Evolutionary conservation across 2,888 invertebrate species (phyloP).

Genomic region (Watsonalla binaria): DNA sequence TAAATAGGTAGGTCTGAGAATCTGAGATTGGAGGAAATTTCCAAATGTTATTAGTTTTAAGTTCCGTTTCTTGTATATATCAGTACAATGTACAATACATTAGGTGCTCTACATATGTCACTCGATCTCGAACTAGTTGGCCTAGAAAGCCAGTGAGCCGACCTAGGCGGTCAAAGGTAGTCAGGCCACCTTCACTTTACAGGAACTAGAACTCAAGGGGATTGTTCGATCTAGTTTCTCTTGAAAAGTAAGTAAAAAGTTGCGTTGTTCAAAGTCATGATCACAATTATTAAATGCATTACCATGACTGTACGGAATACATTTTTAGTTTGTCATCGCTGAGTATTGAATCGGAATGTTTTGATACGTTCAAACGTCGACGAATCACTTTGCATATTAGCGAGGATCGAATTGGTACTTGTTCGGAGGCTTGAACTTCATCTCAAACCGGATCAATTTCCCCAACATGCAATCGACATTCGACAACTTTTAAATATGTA

Average conservation of each 20-base stretch:
- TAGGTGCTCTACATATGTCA: constrained; percentile 6
- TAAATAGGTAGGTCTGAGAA: too few relatives aligned
- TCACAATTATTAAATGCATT: not conserved
- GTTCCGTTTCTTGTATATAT: not conserved
- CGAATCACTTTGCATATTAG: too few relatives aligned
- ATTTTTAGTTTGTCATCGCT: too few relatives aligned
- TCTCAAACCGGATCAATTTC: too few relatives aligned
- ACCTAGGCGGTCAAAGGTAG: constrained; percentile 66
- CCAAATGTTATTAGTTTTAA: not conserved
- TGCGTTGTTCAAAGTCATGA: not conserved
- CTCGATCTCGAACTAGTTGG: constrained; percentile 30
- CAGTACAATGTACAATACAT: not conserved
- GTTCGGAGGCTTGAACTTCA: too few relatives aligned
- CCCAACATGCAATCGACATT: too few relatives aligned
- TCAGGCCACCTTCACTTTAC: constrained; percentile 59
- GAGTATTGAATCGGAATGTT: too few relatives aligned
- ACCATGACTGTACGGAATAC: too few relatives aligned
- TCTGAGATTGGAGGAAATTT: too few relatives aligned
- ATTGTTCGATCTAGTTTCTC: not conserved
- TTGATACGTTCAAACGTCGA: too few relatives aligned
- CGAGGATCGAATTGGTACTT: too few relatives aligned
- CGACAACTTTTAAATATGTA: too few relatives aligned
- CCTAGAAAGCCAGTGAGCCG: constrained; percentile 59
- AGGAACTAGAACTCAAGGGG: constrained; percentile 40
- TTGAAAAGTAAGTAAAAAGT: not conserved